Base-by-base conservation (phyloP, 1,140 invertebrate species). In the Paraescarpia echinospica region DNA sequence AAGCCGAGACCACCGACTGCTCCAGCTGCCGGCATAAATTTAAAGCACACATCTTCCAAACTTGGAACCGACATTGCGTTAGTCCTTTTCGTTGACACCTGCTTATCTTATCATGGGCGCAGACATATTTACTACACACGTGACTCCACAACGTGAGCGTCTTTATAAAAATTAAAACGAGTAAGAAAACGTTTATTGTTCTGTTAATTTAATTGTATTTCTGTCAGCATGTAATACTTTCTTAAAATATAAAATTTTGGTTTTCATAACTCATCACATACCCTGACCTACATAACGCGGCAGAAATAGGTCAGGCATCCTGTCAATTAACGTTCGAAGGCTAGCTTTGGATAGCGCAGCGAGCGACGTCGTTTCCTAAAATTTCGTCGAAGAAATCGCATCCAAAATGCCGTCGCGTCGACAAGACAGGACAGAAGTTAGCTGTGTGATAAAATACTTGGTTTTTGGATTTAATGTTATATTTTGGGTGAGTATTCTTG, bases 391-490 rank as follows among this genome's bases (percentile, higher is more conserved):
- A 77, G 27, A 77, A 77, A 77, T 77, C 59, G 59, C 22, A 18
- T 77, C 27, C 59, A 77, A 77, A 41, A 90, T 90, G 90, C 34
- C 90, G 8, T 5, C 34, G 31, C 33, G 90, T 33, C 94, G 95
- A 77, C 94, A 94, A 77, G 94, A 95, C 89, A 94, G 94, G 91
- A 94, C 96, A 31, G 98, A 99, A 98, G 98, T 99, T 95, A 99
- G 98, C 97, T 99, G 98, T 97, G 99, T 98, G 96, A 97, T 99
- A 91, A 99, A 99, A 97, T 99, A 99, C 97, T 97, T 99, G 95
- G 99, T 99, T 94, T 99, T 99, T 96, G 97, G 98, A 95, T 99
- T 99, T 96, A 99, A 99, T 97, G 98, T 99, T 93, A 96, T 99
- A 94, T 99, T 99, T 97, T 99, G 98, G 98, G 98, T 99, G 96